phyloP scores from a whole-genome alignment of 1,140 invertebrate genomes.

The Metopolophium dirhodum region DNA sequence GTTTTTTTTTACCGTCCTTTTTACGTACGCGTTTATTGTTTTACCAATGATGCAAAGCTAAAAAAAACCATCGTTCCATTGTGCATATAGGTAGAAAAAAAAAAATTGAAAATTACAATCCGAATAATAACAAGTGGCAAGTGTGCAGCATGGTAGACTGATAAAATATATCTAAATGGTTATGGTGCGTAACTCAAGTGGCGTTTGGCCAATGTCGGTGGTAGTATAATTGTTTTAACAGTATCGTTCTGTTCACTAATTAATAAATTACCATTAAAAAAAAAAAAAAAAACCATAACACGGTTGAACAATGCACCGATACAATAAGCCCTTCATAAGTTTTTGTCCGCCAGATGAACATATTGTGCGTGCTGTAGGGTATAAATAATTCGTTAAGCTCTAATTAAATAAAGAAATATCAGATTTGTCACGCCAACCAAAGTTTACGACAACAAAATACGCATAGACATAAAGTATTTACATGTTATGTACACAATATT shows the following conservation, averaged over 20 bases:
- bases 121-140: background rate
- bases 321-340: background rate
- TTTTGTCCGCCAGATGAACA: background rate
- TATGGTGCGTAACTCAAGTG: background rate
- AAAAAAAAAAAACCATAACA: background rate
- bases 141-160: background rate
- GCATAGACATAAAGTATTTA: background rate
- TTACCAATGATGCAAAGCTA: background rate
- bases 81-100: background rate
- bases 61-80: background rate
- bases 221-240: background rate
- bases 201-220: background rate
- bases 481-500: background rate
- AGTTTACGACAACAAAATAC: conserved; percentile 9
- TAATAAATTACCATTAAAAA: background rate
- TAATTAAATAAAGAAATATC: conserved; percentile 43
- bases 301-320: background rate
- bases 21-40: background rate
- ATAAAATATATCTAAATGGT: background rate
- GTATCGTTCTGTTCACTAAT: background rate
- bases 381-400: conserved; percentile 9
- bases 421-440: conserved; percentile 30
- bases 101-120: background rate
- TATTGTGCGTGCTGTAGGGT: background rate
- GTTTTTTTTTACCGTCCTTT: background rate